Evolutionary conservation across 2,888 invertebrate genomes (phyloP).

Genomic region (Drosophila pseudotalamancana): DNA sequence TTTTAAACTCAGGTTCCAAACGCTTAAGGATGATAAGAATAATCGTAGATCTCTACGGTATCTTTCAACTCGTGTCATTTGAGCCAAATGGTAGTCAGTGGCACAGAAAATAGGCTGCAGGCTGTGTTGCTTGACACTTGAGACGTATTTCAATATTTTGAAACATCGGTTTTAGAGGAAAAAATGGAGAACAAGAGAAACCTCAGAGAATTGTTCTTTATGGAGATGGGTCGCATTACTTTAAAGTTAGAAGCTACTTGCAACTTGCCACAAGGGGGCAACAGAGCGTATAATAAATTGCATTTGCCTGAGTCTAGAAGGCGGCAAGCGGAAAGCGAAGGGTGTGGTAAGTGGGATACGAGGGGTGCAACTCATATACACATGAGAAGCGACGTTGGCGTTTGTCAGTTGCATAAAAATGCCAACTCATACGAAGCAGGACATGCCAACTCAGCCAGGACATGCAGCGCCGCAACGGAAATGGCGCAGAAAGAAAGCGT

Average conservation of each 20-base stretch:
- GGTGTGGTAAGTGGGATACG: not conserved
- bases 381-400: constrained; percentile 60
- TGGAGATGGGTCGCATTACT: constrained; percentile 31
- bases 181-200: not conserved
- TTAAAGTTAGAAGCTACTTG: constrained; percentile 34
- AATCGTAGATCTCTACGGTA: not conserved
- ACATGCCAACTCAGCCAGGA: constrained; percentile 64
- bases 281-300: constrained; percentile 72
- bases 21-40: not conserved
- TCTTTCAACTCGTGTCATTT: constrained; percentile 15
- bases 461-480: constrained; percentile 71
- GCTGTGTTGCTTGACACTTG: constrained; percentile 9
- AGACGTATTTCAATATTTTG: constrained; percentile 25
- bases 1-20: too few relatives aligned
- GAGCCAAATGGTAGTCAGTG: not conserved
- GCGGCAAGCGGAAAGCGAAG: not conserved
- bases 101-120: not conserved
- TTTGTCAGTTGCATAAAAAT: constrained; percentile 78
- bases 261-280: constrained; percentile 44
- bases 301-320: constrained; percentile 47
- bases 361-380: constrained; percentile 26
- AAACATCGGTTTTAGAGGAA: constrained; percentile 5
- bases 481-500: constrained; percentile 72
- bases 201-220: constrained; percentile 5
- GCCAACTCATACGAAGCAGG: constrained; percentile 72